A percentile compares a stretch with the other conserved stretches of the same genome.
phyloP scores from a whole-genome alignment of 2,888 invertebrate genomes.

The Caenorhabditis plicata region DNA sequence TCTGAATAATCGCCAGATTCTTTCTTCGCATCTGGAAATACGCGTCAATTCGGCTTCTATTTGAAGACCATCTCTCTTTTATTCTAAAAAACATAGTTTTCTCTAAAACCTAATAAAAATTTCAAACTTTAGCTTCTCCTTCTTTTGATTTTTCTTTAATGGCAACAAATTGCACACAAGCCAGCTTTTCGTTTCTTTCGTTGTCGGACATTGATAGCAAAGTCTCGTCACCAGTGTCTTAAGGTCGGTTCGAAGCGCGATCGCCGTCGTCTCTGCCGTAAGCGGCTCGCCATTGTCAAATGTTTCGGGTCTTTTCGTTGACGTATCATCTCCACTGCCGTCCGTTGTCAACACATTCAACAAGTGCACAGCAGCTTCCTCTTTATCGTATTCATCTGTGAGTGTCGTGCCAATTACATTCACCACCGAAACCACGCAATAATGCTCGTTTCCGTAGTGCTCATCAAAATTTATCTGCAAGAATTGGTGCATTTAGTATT shows the following conservation, averaged over 20 bases:
- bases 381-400: conserved; percentile 66
- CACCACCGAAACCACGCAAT: conserved; percentile 93
- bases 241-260: conserved; percentile 18
- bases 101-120: no score
- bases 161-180: conserved; percentile 13
- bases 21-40: conserved; percentile 14
- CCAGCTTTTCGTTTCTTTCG: conserved; percentile 1
- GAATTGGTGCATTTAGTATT: no score
- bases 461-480: conserved; percentile 78
- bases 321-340: no score
- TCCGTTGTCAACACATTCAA: conserved; percentile 12
- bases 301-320: no score
- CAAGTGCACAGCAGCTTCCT: conserved; percentile 40
- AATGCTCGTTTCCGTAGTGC: conserved; percentile 94
- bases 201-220: conserved; percentile 13
- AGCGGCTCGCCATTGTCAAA: conserved; percentile 10
- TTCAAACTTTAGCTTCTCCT: no score
- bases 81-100: no score
- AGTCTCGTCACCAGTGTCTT: no score
- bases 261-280: conserved; percentile 10
- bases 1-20: conserved; percentile 19
- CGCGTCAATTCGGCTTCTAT: no score
- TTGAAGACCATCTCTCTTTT: no score
- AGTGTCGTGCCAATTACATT: conserved; percentile 85
- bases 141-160: conserved; percentile 8